Evolutionary conservation across 2,888 invertebrate genomes (phyloP).

Genomic region (Drosophila gaucha): DNA sequence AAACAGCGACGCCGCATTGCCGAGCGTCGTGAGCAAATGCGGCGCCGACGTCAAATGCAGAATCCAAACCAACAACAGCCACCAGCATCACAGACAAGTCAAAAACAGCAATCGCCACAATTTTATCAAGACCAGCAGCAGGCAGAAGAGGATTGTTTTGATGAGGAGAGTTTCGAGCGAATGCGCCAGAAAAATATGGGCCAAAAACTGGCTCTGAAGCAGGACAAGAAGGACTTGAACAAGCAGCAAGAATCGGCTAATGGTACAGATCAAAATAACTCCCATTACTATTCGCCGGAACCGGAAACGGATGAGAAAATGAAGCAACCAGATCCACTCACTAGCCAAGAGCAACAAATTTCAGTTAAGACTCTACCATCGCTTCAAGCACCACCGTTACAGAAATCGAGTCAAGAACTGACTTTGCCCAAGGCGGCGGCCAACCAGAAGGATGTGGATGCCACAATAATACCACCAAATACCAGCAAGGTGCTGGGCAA

Average conservation of each 20-base stretch:
- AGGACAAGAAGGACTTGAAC: not conserved
- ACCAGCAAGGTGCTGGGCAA: conserved; percentile 43
- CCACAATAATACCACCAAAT: not conserved
- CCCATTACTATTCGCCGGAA: not conserved
- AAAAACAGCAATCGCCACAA: not conserved
- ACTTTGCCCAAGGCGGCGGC: not conserved
- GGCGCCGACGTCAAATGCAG: conserved; percentile 85
- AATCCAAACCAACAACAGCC: conserved; percentile 5
- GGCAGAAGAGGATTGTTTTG: not conserved
- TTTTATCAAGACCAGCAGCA: not conserved
- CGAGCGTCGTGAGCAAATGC: conserved; percentile 93
- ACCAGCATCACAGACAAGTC: not conserved
- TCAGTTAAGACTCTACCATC: not conserved
- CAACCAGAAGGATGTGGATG: not conserved
- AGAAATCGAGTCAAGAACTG: no score
- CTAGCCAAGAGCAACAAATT: not conserved
- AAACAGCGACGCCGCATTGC: conserved; percentile 91
- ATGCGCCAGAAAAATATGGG: not conserved
- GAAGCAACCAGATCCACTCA: not conserved
- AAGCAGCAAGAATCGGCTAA: not conserved
- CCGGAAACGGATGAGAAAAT: not conserved
- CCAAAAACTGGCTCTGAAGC: not conserved
- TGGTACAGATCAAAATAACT: not conserved
- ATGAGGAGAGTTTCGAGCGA: not conserved
- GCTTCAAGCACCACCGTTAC: no score